Evolutionary conservation across 1,140 invertebrate genomes (phyloP), one percentile per base, ranked within the genome.

Genomic region (Sweltsa coloradensis): DNA sequence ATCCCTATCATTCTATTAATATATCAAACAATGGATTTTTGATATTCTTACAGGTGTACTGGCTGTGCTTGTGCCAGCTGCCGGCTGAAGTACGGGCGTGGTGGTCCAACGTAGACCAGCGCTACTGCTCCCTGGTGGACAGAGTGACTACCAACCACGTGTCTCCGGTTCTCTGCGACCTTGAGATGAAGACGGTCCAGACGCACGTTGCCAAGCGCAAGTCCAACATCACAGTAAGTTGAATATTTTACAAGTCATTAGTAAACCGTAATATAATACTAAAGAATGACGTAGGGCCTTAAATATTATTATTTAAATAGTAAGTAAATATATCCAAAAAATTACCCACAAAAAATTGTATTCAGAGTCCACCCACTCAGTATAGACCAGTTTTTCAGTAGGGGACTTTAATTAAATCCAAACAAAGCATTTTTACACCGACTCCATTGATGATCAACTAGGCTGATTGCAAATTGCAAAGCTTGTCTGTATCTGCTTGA

Each of bases 81-180:
- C 85, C 85, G n/a, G 85, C 84, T 26, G 68, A 85, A 39, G 79
- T 85, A 3, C 71, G 89, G 16, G 76, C 81, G 56, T 94, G 89
- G 89, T 90, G 83, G 78, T 76, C 76, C 44, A 71, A 76, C 34
- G 61, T 71, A 2, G 83, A 87, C 19, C 75, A 79, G 43, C 73
- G 76, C 55, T 71, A 77, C 7, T 70, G 78, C 26, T 72, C 72
- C 41, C 69, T 81, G 37, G 77, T 92, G 3, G 86, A 92, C 52
- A 78, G 73, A 60, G 75, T 88, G 19, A 90, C 88, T 6, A 69
- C 72, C 0, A 71, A 74, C 46, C 81, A 82, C 60, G 76, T 90
- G 3, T 85, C 85, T 52, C 75, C 78, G 2, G 58, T 75, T 22
- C 65, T 94, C 13, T 81, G 79, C 57, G 61, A 68, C 29, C 73